A percentile compares a stretch with the other conserved stretches of the same genome.
These are phyloP conservation scores for Meganola albula DNA, from an alignment of 2,888 invertebrate species.

Conservation along the genomic window DNA sequence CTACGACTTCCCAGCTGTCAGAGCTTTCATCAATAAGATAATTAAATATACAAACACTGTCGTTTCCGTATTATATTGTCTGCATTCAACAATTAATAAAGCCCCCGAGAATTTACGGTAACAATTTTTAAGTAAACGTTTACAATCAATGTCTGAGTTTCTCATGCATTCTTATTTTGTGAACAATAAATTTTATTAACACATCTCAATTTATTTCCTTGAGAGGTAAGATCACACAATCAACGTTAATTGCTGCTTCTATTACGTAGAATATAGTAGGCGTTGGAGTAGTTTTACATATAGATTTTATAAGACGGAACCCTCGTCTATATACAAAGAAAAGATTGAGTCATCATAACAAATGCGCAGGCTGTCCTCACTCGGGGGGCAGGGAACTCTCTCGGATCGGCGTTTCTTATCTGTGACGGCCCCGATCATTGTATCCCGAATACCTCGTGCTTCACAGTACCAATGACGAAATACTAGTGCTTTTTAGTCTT, in stretches of 20 bases:
- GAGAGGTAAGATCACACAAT: slow-evolving; percentile 53
- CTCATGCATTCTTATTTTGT: slow-evolving; percentile 57
- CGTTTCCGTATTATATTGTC: slow-evolving; percentile 44
- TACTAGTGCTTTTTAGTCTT: slow-evolving; percentile 60
- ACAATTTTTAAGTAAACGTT: slow-evolving; percentile 47
- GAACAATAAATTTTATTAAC: slow-evolving; percentile 71
- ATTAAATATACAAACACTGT: slow-evolving; percentile 37
- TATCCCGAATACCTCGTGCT: slow-evolving; percentile 63
- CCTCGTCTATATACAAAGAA: slow-evolving; percentile 59
- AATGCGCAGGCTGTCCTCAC: slow-evolving; percentile 58
- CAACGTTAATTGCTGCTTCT: slow-evolving; percentile 70
- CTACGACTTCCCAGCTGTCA: slow-evolving; percentile 17
- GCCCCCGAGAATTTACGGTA: slow-evolving; percentile 40
- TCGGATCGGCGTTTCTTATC: slow-evolving; percentile 69
- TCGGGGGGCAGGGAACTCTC: slow-evolving; percentile 59
- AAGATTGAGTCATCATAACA: slow-evolving; percentile 77
- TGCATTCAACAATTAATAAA: slow-evolving; percentile 43
- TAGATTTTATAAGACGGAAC: slow-evolving; percentile 41
- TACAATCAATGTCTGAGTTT: slow-evolving; percentile 52
- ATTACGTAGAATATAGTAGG: slow-evolving; percentile 53
- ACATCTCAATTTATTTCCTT: slow-evolving; percentile 62
- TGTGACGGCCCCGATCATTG: slow-evolving; percentile 70
- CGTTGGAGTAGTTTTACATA: slow-evolving; percentile 45
- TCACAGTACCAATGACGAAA: slow-evolving; percentile 63
- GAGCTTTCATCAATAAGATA: slow-evolving; percentile 22